Evolutionary conservation across 2,113 vertebrate genomes (phyloP).

Genomic region (Atlantisia rogersi): DNA sequence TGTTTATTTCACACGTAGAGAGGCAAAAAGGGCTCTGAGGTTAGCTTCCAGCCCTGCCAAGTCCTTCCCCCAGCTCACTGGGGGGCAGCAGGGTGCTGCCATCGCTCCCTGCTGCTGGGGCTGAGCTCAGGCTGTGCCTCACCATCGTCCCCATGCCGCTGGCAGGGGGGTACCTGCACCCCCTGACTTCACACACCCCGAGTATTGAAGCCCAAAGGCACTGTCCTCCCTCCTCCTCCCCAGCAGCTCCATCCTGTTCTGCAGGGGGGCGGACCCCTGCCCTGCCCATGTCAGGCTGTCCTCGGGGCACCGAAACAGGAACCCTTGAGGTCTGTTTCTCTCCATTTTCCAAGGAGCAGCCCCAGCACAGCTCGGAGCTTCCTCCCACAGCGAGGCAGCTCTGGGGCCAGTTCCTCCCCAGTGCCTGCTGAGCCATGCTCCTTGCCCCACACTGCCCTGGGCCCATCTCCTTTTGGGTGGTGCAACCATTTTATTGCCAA

Average conservation of each 20-base stretch:
- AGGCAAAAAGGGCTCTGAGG: not conserved
- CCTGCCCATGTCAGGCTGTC: not conserved
- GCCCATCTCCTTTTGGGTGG: not conserved
- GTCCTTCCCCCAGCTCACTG: too few species aligned
- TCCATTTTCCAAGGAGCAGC: not conserved
- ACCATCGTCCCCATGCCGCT: not conserved
- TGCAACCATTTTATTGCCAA: not conserved
- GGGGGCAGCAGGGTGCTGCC: too few species aligned
- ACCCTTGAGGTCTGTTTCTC: not conserved
- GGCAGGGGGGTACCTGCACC: too few species aligned
- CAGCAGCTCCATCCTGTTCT: not conserved
- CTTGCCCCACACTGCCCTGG: not conserved
- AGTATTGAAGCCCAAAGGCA: not conserved
- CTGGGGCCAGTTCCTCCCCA: not conserved
- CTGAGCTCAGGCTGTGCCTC: not conserved
- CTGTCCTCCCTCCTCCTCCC: not conserved
- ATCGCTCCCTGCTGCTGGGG: not conserved
- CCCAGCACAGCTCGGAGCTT: not conserved
- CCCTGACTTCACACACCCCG: not conserved
- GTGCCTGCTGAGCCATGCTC: not conserved
- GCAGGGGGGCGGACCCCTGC: not conserved
- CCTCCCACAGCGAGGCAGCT: not conserved
- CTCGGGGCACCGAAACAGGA: not conserved
- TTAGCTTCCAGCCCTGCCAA: too few species aligned
- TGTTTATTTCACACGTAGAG: not conserved